These are phyloP conservation scores for Rhagoletis pomonella DNA, from an alignment of 1,140 invertebrate genomes.

Conservation along the genomic window DNA sequence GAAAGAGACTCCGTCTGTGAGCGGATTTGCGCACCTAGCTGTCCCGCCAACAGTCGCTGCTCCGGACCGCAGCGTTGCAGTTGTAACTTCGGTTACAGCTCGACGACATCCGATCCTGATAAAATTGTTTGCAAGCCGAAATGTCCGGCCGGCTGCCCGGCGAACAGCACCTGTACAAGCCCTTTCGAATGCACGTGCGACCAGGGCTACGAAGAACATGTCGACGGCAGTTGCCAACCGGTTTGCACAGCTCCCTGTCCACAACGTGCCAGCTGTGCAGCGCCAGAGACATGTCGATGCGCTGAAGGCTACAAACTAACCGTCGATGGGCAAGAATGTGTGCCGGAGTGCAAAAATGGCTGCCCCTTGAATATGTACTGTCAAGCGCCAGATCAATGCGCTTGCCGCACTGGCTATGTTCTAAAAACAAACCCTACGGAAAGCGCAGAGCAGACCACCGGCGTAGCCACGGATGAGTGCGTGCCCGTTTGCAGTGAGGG, in stretches of 20 bases:
- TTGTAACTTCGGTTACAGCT: constrained; percentile 46
- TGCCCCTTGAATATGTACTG: constrained; percentile 38
- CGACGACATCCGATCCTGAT: neutral
- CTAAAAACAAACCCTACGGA: neutral
- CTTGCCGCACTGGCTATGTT: neutral
- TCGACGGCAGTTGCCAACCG: neutral
- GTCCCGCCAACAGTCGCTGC: constrained; percentile 31
- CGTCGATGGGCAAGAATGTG: neutral
- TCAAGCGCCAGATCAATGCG: neutral
- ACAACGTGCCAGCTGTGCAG: neutral
- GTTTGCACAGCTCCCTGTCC: neutral
- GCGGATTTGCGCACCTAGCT: neutral
- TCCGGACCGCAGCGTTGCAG: neutral
- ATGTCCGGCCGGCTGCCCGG: neutral
- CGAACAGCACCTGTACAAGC: neutral
- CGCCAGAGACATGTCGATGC: constrained; percentile 27
- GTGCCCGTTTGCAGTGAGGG: neutral
- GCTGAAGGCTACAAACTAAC: neutral
- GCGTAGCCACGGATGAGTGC: neutral
- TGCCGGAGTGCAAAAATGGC: constrained; percentile 15
- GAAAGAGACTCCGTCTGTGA: neutral
- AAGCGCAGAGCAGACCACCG: neutral
- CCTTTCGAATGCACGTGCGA: neutral
- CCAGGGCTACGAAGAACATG: neutral
- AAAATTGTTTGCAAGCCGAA: constrained; percentile 58